Conservation (phyloP, 2,888 invertebrate species). For the Eurois occulta region DNA sequence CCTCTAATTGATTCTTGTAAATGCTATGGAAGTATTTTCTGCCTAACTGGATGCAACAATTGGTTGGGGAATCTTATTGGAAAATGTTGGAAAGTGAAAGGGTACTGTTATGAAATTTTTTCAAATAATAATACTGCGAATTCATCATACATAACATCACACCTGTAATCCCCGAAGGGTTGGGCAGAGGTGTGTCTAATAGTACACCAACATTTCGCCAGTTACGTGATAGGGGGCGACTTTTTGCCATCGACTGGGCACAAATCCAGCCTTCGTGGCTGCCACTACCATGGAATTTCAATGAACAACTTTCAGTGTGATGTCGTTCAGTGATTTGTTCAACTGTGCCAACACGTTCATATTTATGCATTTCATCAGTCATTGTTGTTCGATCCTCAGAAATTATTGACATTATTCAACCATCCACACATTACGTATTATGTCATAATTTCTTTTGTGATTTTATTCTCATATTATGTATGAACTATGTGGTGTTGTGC, state of each 20-base stretch:
- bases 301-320: not conserved
- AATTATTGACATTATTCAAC: slow-evolving; percentile 67
- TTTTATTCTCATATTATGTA: slow-evolving; percentile 58
- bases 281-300: not conserved
- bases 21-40: slow-evolving; percentile 2
- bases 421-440: slow-evolving; percentile 65
- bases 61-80: not conserved
- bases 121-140: slow-evolving; percentile 1
- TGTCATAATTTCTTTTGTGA: slow-evolving; percentile 71
- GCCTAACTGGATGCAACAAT: slow-evolving; percentile 11
- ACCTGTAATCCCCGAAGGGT: not conserved
- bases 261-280: not conserved
- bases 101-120: not conserved
- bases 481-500: slow-evolving; percentile 47
- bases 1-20: not conserved
- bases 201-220: not conserved
- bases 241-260: not conserved
- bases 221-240: not conserved
- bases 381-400: slow-evolving; percentile 55
- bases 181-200: not conserved
- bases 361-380: slow-evolving; percentile 29
- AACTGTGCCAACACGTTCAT: not conserved
- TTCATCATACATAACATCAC: not conserved
- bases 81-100: not conserved
- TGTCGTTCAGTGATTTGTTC: not conserved